These are phyloP conservation scores for Musca vetustissima DNA, from an alignment of 1,140 invertebrate genomes.

Conservation along the genomic window DNA sequence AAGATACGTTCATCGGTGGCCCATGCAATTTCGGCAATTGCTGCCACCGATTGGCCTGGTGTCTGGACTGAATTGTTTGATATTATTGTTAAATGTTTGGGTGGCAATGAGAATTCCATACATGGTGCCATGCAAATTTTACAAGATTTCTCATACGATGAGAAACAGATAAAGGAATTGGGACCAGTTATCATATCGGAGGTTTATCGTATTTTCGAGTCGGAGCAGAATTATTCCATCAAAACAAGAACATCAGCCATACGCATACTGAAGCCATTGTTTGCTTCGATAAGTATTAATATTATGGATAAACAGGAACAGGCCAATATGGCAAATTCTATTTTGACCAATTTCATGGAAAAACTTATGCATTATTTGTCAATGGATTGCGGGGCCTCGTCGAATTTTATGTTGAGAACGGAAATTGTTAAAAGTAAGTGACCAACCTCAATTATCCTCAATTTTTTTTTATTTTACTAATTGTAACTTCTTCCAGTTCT, in stretches of 20 bases:
- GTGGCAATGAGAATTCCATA: conserved; percentile 63
- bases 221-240: conserved; percentile 61
- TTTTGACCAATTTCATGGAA: conserved; percentile 71
- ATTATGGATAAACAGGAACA: conserved; percentile 66
- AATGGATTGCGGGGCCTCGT: conserved; percentile 62
- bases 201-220: conserved; percentile 73
- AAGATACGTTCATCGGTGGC: conserved; percentile 73
- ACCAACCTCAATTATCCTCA: no score
- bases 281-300: conserved; percentile 61
- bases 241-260: conserved; percentile 51
- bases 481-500: conserved; percentile 52
- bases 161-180: conserved; percentile 70
- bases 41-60: conserved; percentile 79
- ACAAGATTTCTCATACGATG: conserved; percentile 73
- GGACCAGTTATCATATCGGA: conserved; percentile 76
- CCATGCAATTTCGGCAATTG: conserved; percentile 75
- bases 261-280: conserved; percentile 48
- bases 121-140: conserved; percentile 80
- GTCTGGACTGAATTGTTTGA: conserved; percentile 75
- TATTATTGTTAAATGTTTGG: conserved; percentile 67
- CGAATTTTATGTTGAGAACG: conserved; percentile 71
- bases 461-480: no score
- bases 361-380: conserved; percentile 68
- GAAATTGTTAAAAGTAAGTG: conserved; percentile 69
- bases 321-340: conserved; percentile 69